phyloP scores from a whole-genome alignment of 2,888 invertebrate genomes.

The Ophion slaviceki region DNA sequence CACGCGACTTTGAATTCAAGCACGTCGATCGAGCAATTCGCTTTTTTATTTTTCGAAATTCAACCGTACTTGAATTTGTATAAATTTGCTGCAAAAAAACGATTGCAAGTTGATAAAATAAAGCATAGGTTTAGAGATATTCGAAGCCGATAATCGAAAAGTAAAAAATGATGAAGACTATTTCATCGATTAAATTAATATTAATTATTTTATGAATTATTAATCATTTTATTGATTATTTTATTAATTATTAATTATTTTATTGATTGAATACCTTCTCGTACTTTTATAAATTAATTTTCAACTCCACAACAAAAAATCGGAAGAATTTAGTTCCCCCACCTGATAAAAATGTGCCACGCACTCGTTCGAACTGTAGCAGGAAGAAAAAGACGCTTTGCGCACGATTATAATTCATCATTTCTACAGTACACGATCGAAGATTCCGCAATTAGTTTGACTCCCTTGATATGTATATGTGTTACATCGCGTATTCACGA shows the following conservation, averaged over 20 bases:
- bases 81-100: no score
- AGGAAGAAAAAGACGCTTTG: not conserved
- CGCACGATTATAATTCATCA: conserved; percentile 5
- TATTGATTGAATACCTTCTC: not conserved
- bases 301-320: not conserved
- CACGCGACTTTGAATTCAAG: no score
- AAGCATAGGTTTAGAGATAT: no score
- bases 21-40: no score
- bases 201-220: not conserved
- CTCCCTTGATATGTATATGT: conserved; percentile 53
- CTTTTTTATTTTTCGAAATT: no score
- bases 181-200: not conserved
- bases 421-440: conserved; percentile 29
- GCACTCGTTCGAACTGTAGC: not conserved
- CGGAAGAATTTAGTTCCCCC: not conserved
- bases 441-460: conserved; percentile 14
- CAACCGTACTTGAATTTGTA: no score
- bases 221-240: not conserved
- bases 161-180: no score
- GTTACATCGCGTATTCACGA: conserved; percentile 38
- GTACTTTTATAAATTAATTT: not conserved
- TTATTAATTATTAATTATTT: not conserved
- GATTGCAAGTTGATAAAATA: no score
- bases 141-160: no score
- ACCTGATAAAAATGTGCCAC: not conserved